These are phyloP conservation scores for Augochlora pura DNA, from an alignment of 1,140 invertebrate species.

Conservation along the genomic window DNA sequence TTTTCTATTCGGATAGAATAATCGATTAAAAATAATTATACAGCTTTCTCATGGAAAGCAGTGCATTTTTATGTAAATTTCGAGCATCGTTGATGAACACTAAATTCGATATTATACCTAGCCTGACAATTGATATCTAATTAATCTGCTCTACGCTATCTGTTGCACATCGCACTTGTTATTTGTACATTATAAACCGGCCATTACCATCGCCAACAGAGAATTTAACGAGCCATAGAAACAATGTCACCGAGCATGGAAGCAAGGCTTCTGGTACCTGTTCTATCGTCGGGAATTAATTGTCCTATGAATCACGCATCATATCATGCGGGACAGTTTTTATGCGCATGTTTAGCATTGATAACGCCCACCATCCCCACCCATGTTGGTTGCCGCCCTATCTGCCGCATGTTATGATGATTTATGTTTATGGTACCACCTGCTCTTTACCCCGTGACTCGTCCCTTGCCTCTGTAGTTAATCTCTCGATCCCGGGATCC, in stretches of 20 bases:
- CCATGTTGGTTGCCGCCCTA: slow-evolving; percentile 39
- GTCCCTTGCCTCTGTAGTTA: slow-evolving; percentile 17
- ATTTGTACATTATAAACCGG: no score
- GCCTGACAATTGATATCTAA: no score
- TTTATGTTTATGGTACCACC: slow-evolving; percentile 69
- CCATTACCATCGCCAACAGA: not conserved
- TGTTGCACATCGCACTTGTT: no score
- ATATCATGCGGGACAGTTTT: slow-evolving; percentile 67
- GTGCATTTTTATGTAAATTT: no score
- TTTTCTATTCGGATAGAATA: no score
- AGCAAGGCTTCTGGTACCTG: not conserved
- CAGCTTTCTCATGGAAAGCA: no score
- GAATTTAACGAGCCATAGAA: slow-evolving; percentile 35
- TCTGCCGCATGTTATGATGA: slow-evolving; percentile 72
- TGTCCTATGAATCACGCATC: slow-evolving; percentile 77
- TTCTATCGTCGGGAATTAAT: slow-evolving; percentile 70
- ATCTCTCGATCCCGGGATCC: slow-evolving; percentile 21
- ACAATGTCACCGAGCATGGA: not conserved
- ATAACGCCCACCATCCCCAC: slow-evolving; percentile 65
- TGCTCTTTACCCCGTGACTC: slow-evolving; percentile 54
- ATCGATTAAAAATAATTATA: no score
- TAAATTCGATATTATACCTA: no score
- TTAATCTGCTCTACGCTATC: no score
- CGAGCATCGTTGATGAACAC: no score
- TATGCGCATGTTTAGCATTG: slow-evolving; percentile 76